Evolutionary conservation across 2,888 invertebrate species (phyloP), one percentile per base, ranked within the genome.

Genomic region (Drosophila tanythrix): DNA sequence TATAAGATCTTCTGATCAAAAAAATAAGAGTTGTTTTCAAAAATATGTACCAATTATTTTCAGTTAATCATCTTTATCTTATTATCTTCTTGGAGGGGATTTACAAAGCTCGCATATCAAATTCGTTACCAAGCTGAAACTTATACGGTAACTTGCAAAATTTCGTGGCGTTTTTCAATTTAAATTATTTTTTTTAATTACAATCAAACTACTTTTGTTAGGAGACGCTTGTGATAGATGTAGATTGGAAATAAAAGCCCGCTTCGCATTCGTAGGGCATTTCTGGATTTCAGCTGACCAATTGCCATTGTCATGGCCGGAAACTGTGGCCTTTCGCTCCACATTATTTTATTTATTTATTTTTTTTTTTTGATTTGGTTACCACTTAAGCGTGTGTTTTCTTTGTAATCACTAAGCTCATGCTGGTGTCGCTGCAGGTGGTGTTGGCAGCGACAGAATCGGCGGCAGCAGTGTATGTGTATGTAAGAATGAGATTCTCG

Each of bases 351-450:
- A 27, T 59, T 40, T 38, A 11, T 29, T 46, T 21, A 10, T 35
- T 57, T 15, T 21, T 33, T 40, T 52, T 62, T 35, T 27, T 25
- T 53, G 38, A 27, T 56, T 46, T 38, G 25, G 59, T 63, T 60
- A 59, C 78, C 74, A 74, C 70, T 78, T 78, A 78, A 82, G 84
- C 84, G 74, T 72, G 79, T 79, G 74, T 82, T 70, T 72, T 74
- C 70, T 59, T 67, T 72, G 65, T 67, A 67, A 65, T 67, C 65
- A 53, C 62, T 79, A 78, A 79, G 79, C 79, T 65, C 62, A 53
- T 70, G 78, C 70, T 56, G 52, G 52, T 74, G 60, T 58, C 77
- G 60, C 73, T 53, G 73, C 33, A 25, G 10, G 33, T 43, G 11
- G 36, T 48, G 56, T 40, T 38, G 50, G 7, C 38, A 53, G 40